Conservation (phyloP, 2,113 vertebrate genomes). For the Galeopterus variegatus region DNA sequence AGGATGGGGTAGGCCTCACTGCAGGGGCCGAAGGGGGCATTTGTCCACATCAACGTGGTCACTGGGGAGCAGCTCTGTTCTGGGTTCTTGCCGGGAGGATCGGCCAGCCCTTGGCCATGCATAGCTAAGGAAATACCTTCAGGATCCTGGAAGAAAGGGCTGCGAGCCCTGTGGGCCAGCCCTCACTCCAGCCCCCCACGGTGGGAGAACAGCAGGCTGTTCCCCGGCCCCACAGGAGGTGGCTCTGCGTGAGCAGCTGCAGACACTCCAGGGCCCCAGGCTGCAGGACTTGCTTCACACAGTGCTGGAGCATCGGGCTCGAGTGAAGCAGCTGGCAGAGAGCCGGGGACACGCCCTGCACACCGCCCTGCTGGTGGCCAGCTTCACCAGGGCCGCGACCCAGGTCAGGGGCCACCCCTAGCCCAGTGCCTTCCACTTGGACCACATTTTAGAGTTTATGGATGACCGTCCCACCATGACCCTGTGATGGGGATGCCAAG, state of each 20-base stretch:
- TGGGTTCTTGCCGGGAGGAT: background rate
- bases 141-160: background rate
- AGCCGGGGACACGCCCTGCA: constrained; percentile 89
- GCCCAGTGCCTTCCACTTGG: background rate
- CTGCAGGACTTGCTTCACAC: constrained; percentile 86
- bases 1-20: background rate
- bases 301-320: constrained; percentile 84
- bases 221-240: constrained; percentile 85
- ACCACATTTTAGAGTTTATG: background rate
- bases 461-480: background rate
- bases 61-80: background rate
- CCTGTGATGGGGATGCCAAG: background rate
- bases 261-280: constrained; percentile 80
- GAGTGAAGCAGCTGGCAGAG: constrained; percentile 90
- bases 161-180: background rate
- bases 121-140: background rate
- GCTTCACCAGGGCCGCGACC: constrained; percentile 89
- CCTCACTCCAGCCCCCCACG: background rate
- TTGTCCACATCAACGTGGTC: background rate
- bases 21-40: background rate
- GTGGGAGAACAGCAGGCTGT: background rate
- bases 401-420: constrained; percentile 88
- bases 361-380: constrained; percentile 87
- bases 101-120: background rate
- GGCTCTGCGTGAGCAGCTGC: constrained; percentile 90